Evolutionary conservation across 1,140 invertebrate genomes (phyloP).

Genomic region (Bombus consobrinus): DNA sequence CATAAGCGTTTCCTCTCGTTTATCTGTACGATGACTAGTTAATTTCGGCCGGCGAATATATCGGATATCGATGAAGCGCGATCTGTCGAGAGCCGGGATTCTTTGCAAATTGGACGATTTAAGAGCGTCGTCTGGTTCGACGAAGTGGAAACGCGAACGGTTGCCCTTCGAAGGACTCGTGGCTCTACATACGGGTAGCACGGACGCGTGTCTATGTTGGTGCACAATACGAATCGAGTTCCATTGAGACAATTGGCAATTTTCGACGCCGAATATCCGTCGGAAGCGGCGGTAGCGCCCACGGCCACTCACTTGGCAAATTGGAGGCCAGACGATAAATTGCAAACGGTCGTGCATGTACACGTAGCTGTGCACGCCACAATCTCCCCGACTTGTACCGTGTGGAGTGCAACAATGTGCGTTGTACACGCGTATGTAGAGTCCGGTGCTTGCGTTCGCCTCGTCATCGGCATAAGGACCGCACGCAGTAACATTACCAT

Average conservation of each 20-base stretch:
- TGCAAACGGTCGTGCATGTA: slow-evolving; percentile 68
- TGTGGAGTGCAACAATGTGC: slow-evolving; percentile 35
- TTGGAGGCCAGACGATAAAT: slow-evolving; percentile 73
- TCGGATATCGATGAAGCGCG: not conserved
- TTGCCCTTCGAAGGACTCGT: slow-evolving; percentile 55
- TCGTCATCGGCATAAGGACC: slow-evolving; percentile 70
- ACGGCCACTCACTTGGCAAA: slow-evolving; percentile 72
- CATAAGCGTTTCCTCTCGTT: slow-evolving; percentile 43
- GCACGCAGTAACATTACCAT: slow-evolving; percentile 78
- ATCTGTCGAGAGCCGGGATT: no score
- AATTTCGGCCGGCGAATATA: slow-evolving; percentile 38
- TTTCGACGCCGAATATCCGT: slow-evolving; percentile 79
- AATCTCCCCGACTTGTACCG: slow-evolving; percentile 6
- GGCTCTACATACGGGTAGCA: slow-evolving; percentile 15
- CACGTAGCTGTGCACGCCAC: slow-evolving; percentile 6
- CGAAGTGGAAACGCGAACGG: not conserved
- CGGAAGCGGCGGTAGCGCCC: slow-evolving; percentile 76
- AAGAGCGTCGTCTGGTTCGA: not conserved
- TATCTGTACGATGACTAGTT: slow-evolving; percentile 49
- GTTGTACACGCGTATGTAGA: slow-evolving; percentile 14
- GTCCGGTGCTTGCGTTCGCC: slow-evolving; percentile 17
- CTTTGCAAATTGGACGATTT: no score
- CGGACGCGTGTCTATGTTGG: slow-evolving; percentile 56
- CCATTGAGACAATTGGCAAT: slow-evolving; percentile 79
- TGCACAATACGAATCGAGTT: slow-evolving; percentile 74